Percentiles rank a stretch among this genome's conserved stretches.
phyloP scores from a whole-genome alignment of 2,797 vertebrate genomes.

The Taenioides sp. region DNA sequence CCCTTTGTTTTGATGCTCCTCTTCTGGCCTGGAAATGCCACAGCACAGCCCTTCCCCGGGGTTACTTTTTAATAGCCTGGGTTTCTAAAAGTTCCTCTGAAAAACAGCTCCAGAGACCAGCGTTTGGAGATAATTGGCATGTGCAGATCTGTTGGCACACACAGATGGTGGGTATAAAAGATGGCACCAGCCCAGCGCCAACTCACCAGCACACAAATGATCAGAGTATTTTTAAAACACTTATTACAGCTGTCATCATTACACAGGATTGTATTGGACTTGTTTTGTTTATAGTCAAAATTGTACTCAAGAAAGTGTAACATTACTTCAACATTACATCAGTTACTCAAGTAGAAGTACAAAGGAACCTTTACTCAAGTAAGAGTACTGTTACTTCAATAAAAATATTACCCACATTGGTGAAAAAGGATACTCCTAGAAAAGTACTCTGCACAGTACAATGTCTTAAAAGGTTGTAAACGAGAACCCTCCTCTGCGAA shows the following conservation, averaged over 20 bases:
- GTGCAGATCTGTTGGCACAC: slow-evolving; percentile 11
- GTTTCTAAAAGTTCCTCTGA: background rate
- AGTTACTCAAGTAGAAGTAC: too few species aligned
- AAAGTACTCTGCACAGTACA: too few species aligned
- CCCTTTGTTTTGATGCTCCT: background rate
- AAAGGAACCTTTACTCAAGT: too few species aligned
- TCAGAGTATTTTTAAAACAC: slow-evolving; percentile 20
- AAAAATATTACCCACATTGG: too few species aligned
- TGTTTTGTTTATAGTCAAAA: too few species aligned
- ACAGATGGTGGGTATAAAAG: background rate
- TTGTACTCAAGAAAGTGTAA: too few species aligned
- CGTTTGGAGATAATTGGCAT: slow-evolving; percentile 5
- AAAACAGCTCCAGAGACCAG: background rate
- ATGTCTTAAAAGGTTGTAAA: too few species aligned
- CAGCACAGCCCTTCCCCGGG: background rate
- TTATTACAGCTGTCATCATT: slow-evolving; percentile 29
- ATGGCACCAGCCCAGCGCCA: background rate
- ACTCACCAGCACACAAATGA: slow-evolving; percentile 11
- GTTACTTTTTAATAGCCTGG: slow-evolving; percentile 7
- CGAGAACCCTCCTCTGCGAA: too few species aligned
- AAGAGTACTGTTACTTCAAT: too few species aligned
- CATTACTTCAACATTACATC: too few species aligned
- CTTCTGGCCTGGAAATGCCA: background rate
- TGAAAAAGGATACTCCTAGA: too few species aligned
- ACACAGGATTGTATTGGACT: slow-evolving; percentile 18